A percentile compares a stretch with the other conserved stretches of the same genome.
Conservation (phyloP, 2,888 invertebrate species). For the Eupithecia vulgata region DNA sequence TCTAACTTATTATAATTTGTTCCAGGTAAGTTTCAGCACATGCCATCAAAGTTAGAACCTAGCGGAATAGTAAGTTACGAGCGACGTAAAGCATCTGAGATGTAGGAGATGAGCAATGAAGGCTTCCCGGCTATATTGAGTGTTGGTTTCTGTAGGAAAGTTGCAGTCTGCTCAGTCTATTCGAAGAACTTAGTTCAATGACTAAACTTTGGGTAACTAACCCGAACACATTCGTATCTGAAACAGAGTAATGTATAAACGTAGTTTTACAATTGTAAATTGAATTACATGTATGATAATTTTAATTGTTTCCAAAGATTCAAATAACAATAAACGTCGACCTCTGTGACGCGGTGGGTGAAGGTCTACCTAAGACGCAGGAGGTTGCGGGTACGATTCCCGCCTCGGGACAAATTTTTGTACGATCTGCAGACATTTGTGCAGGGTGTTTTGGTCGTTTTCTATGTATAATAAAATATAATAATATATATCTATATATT, state of each 20-base stretch:
- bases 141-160: neutral
- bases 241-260: neutral
- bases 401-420: too few species aligned
- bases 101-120: neutral
- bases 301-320: too few species aligned
- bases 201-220: neutral
- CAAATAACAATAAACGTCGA: too few species aligned
- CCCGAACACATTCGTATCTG: neutral
- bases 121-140: neutral
- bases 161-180: neutral
- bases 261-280: neutral
- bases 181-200: neutral
- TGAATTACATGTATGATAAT: neutral
- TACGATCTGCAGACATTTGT: too few species aligned
- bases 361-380: too few species aligned
- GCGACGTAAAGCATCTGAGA: constrained; percentile 10
- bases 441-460: too few species aligned
- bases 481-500: too few species aligned
- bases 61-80: constrained; percentile 22
- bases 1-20: constrained; percentile 35
- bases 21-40: constrained; percentile 42
- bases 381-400: too few species aligned
- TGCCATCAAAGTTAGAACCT: constrained; percentile 24
- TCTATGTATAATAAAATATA: too few species aligned
- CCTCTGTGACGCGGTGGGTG: too few species aligned